Base-by-base conservation (phyloP, 2,888 invertebrate species). In the Helleia helle region DNA sequence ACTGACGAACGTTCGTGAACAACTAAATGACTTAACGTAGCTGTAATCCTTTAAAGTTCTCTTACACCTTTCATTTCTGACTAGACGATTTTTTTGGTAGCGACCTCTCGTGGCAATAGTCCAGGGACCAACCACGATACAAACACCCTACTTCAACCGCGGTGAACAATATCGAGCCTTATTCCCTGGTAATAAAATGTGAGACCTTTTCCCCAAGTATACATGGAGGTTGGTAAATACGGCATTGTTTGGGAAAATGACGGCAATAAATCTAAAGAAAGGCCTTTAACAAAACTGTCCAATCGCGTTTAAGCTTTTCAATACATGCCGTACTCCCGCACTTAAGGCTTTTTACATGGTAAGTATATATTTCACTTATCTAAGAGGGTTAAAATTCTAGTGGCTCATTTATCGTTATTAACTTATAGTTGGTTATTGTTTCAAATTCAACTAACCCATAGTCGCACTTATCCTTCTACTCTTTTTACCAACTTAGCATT, bases 241-340 rank as follows among this genome's bases (percentile, higher is more conserved):
- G 55, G 66, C 59, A 70, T 73, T 74, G 72, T 76, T 71, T 71
- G 71, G 65, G 63, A 66, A 73, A 74, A 71, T 75, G 71, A 73
- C 64, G 68, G 71, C 63, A 73, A 74, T 79, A 75, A 76, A 74
- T 74, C 67, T 71, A 70, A 62, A 65, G 64, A 59, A 61, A 65
- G 62, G 66, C 61, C 69, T 73, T 68, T 62, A 56, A 54, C 57
- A 57, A 59, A 65, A 68, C 65, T 69, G 70, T 71, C 71, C 62
- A 62, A 66, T 67, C 59, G 63, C 55, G 55, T 55, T 59, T 49
- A 47, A 50, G 56, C 53, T 56, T 59, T 58, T 59, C 59, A 59
- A 59, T 58, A 56, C 51, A 39, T 41, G 50, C 46, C 55, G 56
- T 52, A 41, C 47, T 42, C 34, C 39, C 31, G 34, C 18, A 8